Evolutionary conservation across 2,113 vertebrate genomes (phyloP).

Genomic region (Mastomys natalensis): DNA sequence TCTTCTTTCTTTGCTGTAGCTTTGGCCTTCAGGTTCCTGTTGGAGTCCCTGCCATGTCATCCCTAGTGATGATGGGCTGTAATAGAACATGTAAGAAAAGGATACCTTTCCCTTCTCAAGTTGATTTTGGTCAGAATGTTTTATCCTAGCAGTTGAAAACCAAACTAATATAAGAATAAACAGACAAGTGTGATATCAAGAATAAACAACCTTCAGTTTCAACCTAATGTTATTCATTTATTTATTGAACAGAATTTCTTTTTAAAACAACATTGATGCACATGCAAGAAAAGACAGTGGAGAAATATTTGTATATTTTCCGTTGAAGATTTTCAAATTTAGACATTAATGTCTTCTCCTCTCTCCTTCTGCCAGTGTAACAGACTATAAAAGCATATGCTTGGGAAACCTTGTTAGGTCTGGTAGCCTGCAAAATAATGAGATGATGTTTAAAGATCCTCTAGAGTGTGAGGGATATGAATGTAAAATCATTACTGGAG

Average conservation of each 20-base stretch:
- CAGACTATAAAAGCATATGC: conserved; percentile 1
- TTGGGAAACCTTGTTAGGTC: conserved; percentile 36
- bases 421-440: conserved; percentile 1
- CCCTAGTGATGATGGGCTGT: not conserved
- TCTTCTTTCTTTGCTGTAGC: no score
- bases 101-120: not conserved
- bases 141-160: not conserved
- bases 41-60: not conserved
- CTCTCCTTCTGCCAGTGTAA: not conserved
- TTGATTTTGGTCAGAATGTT: not conserved
- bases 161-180: not conserved
- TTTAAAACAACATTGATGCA: not conserved
- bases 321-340: not conserved
- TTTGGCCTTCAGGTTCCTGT: not conserved
- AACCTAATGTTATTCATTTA: not conserved
- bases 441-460: conserved; percentile 37
- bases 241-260: not conserved
- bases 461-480: not conserved
- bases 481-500: conserved; percentile 31
- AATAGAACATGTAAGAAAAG: not conserved
- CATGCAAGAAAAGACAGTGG: not conserved
- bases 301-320: not conserved
- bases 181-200: not conserved
- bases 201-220: not conserved
- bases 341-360: not conserved